These are phyloP conservation scores for Formica exsecta DNA, from an alignment of 1,140 invertebrate species.

Conservation along the genomic window DNA sequence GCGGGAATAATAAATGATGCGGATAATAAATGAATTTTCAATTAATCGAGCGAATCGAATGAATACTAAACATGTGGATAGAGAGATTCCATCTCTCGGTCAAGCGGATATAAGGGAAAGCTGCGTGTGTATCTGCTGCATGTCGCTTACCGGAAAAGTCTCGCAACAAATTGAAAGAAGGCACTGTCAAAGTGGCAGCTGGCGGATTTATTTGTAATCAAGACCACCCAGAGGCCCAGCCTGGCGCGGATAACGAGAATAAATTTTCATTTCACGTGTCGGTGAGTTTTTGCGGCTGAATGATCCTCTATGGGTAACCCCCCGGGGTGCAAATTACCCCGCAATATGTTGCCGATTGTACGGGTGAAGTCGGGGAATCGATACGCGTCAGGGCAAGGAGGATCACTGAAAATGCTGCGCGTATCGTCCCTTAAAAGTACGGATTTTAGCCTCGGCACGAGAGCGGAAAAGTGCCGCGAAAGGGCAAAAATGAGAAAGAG, in stretches of 20 bases:
- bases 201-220: constrained; percentile 60
- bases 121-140: background rate
- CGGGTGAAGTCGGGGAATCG: constrained; percentile 69
- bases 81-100: background rate
- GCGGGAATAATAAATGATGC: constrained; percentile 27
- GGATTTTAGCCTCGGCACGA: constrained; percentile 21
- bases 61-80: constrained; percentile 24
- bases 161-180: constrained; percentile 43
- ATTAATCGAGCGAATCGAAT: constrained; percentile 47
- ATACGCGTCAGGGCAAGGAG: constrained; percentile 52
- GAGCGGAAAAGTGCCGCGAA: constrained; percentile 3
- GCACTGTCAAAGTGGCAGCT: constrained; percentile 62
- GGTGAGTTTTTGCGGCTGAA: constrained; percentile 71
- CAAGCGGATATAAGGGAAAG: background rate
- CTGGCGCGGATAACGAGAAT: constrained; percentile 50
- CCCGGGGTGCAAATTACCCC: constrained; percentile 72
- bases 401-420: constrained; percentile 31
- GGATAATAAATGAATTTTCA: constrained; percentile 34
- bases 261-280: constrained; percentile 79
- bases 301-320: constrained; percentile 62
- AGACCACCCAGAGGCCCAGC: constrained; percentile 18
- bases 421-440: constrained; percentile 51
- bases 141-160: constrained; percentile 26
- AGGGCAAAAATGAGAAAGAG: constrained; percentile 2
- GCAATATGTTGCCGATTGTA: constrained; percentile 80